A percentile compares a stretch with the other conserved stretches of the same genome.
Evolutionary conservation across 2,113 vertebrate genomes (phyloP).

Genomic region (Corythoichthys haematopterus): DNA sequence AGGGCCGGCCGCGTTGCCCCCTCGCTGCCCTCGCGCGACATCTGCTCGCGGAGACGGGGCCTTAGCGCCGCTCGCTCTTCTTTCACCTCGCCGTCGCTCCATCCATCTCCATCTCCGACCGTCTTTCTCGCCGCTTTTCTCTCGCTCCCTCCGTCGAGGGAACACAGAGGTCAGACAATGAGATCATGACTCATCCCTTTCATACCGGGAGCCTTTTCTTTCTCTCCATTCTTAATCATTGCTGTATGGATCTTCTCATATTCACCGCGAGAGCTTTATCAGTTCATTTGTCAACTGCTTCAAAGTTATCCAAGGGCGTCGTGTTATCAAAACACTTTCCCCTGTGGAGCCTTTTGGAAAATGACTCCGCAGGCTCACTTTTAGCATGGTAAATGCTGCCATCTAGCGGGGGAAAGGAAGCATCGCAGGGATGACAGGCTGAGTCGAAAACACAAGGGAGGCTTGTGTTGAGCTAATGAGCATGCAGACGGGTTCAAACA

Average conservation of each 20-base stretch:
- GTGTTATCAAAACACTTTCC: constrained; percentile 6
- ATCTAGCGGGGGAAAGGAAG: constrained; percentile 64
- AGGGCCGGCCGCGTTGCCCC: constrained; percentile 67
- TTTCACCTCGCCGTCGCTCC: constrained; percentile 66
- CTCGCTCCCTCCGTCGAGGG: constrained; percentile 53
- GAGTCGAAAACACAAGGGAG: constrained; percentile 39
- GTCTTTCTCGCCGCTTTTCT: constrained; percentile 63
- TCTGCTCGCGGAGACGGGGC: constrained; percentile 64
- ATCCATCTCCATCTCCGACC: constrained; percentile 69
- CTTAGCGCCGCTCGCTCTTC: constrained; percentile 51
- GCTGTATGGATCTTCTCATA: constrained; percentile 66
- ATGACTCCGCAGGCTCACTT: constrained; percentile 6
- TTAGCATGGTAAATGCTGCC: constrained; percentile 72
- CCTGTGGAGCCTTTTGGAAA: constrained; percentile 24
- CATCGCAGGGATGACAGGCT: constrained; percentile 1
- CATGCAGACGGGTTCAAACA: constrained; percentile 80
- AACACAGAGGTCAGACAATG: constrained; percentile 64
- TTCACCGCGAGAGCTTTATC: constrained; percentile 38
- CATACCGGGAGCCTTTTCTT: constrained; percentile 21
- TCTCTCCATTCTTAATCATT: constrained; percentile 53
- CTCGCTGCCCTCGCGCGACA: constrained; percentile 70
- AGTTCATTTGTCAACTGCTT: constrained; percentile 21
- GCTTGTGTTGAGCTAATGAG: constrained; percentile 74
- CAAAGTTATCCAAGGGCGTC: constrained; percentile 8
- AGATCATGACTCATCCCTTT: constrained; percentile 68